Percentiles rank a stretch among this genome's conserved stretches.
phyloP scores from a whole-genome alignment of 2,888 invertebrate genomes.

The Bombylius major region DNA sequence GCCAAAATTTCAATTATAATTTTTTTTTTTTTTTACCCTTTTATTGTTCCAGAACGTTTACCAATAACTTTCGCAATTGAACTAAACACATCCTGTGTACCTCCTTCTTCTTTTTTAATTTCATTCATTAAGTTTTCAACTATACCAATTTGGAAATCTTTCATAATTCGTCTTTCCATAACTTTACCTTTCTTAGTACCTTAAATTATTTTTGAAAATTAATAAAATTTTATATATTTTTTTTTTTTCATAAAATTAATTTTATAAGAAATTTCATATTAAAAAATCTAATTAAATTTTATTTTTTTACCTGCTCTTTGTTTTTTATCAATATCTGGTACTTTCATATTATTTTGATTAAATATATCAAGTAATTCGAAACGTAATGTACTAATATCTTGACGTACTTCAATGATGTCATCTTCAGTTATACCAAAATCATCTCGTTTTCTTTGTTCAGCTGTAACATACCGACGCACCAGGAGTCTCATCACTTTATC shows the following conservation, averaged over 20 bases:
- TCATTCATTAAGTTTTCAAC: conserved; percentile 71
- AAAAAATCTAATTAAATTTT: too few relatives aligned
- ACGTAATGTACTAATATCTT: conserved; percentile 88
- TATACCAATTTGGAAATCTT: conserved; percentile 83
- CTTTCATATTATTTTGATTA: conserved; percentile 75
- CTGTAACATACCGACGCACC: conserved; percentile 80
- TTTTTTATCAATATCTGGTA: conserved; percentile 60
- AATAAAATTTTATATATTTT: not conserved
- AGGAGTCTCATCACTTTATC: conserved; percentile 78
- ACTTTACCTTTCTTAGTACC: conserved; percentile 60
- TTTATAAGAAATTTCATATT: too few relatives aligned
- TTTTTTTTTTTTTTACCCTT: conserved; percentile 21
- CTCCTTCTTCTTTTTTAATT: conserved; percentile 51
- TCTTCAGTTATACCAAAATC: conserved; percentile 91
- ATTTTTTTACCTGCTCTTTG: conserved; percentile 18
- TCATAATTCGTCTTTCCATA: conserved; percentile 73
- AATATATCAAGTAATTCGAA: conserved; percentile 90
- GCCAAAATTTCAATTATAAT: not conserved
- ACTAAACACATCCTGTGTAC: conserved; percentile 67
- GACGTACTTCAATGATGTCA: conserved; percentile 95
- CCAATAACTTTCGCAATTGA: conserved; percentile 74
- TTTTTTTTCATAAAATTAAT: too few relatives aligned
- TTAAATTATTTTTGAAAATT: conserved; percentile 40
- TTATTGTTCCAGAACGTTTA: conserved; percentile 35
- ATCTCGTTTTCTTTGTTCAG: conserved; percentile 77